Evolutionary conservation across 1,140 invertebrate species (phyloP), one percentile per base, ranked within the genome.

Genomic region (Diorhabda sublineata): DNA sequence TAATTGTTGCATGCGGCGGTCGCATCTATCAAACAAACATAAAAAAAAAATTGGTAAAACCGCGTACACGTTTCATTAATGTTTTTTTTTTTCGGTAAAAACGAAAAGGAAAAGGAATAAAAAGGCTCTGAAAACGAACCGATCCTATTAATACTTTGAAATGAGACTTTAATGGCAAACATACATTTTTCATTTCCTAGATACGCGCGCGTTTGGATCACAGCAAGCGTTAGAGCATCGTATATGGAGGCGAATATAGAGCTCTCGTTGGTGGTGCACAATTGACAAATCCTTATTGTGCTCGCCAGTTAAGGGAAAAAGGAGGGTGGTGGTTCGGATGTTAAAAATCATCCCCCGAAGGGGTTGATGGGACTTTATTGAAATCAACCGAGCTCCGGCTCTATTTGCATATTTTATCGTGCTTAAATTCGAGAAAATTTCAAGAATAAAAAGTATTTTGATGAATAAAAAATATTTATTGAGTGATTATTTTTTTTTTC

Each of bases 281-380:
- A 78, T 76, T 78, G 76, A 78, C 76, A 76, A 75, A 76, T 78
- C 76, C 75, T 78, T 78, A 78, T 78, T 78, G 75, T 78, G 64
- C 70, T 75, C 70, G 62, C 52, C 63, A 59, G 58, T 64, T 66
- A 58, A 45, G 42, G 9, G 67, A 57, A 67, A 66, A 42, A 11
- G 62, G 42, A 64, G 43, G 58, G 9, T 64, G 72, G 59, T 69
- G 67, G 65, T 69, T 64, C 45, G 64, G 60, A 63, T 72, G 74
- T 72, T 71, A 76, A 77, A 77, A 77, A 76, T 76, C 75, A 64
- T 67, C 75, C 76, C 64, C 74, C 70, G 61, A 77, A 74, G 74
- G 75, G 74, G 72, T 75, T 70, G 70, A 72, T 69, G 67, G 57
- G 62, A 71, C 74, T 74, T 71, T 75, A 77, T 77, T 77, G 74